Conservation (phyloP, 2,797 vertebrate species). For the Babyrousa celebensis region DNA sequence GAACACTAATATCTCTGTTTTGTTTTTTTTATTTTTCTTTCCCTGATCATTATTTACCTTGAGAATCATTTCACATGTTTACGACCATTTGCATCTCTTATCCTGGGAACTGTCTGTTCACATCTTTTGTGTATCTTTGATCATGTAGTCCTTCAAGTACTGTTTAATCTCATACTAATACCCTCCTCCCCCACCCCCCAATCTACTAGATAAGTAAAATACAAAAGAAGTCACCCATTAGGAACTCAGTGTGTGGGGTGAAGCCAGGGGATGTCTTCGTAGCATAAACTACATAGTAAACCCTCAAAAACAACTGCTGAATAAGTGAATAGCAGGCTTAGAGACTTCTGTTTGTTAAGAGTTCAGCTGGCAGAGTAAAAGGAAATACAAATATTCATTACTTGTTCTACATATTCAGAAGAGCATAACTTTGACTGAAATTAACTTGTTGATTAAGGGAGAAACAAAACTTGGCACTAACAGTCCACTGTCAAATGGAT, state of each 20-base stretch:
- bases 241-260: not conserved
- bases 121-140: not conserved
- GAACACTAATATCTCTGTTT: not conserved
- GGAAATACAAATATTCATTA: slow-evolving; percentile 57
- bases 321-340: not conserved
- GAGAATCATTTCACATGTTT: not conserved
- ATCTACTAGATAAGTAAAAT: not conserved
- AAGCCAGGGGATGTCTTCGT: not conserved
- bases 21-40: slow-evolving; percentile 38
- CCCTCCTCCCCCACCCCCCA: not conserved
- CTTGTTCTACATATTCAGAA: slow-evolving; percentile 53
- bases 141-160: not conserved
- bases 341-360: slow-evolving; percentile 10
- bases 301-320: slow-evolving; percentile 36
- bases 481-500: slow-evolving; percentile 64
- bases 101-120: not conserved
- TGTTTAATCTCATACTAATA: slow-evolving; percentile 24
- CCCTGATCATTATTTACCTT: not conserved
- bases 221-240: not conserved
- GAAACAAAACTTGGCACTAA: slow-evolving; percentile 61
- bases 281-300: not conserved
- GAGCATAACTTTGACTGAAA: slow-evolving; percentile 47
- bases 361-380: not conserved
- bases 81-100: not conserved
- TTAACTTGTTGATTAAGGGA: slow-evolving; percentile 65